phyloP scores from a whole-genome alignment of 2,888 invertebrate species.

The Tolmerus cingulatus region DNA sequence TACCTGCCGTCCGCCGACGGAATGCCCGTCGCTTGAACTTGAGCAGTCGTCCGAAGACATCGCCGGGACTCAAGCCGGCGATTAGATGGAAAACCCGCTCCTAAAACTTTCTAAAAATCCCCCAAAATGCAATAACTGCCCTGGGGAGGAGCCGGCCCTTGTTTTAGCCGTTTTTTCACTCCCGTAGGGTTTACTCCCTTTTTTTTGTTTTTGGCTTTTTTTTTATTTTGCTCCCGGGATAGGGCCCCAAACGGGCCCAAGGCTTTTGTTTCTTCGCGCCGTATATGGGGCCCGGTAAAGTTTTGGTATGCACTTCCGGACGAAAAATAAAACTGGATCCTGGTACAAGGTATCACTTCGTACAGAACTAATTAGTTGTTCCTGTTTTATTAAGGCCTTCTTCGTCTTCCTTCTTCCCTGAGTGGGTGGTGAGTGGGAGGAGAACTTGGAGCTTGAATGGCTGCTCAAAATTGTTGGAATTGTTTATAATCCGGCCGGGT shows the following conservation, averaged over 20 bases:
- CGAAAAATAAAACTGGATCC: constrained; percentile 53
- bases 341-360: constrained; percentile 61
- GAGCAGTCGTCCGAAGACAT: constrained; percentile 16
- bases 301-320: constrained; percentile 56
- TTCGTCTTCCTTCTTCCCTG: not conserved
- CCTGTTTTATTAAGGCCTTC: constrained; percentile 17
- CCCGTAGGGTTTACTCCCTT: not conserved
- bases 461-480: not conserved
- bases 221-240: not conserved
- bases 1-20: not conserved
- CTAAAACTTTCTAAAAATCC: constrained; percentile 28
- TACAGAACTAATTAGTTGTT: constrained; percentile 41
- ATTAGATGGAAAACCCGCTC: constrained; percentile 32
- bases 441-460: not conserved
- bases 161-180: not conserved
- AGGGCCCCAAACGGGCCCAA: not conserved
- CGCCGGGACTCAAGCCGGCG: not conserved
- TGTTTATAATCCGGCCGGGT: not conserved
- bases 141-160: not conserved
- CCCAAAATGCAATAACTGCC: constrained; percentile 1
- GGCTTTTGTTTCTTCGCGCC: constrained; percentile 21
- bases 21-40: not conserved
- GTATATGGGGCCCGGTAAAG: constrained; percentile 49
- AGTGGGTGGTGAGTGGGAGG: not conserved
- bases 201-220: not conserved